Percentiles rank a stretch among this genome's conserved stretches.
phyloP scores from a whole-genome alignment of 2,797 vertebrate species.

The Pagetopsis macropterus region DNA sequence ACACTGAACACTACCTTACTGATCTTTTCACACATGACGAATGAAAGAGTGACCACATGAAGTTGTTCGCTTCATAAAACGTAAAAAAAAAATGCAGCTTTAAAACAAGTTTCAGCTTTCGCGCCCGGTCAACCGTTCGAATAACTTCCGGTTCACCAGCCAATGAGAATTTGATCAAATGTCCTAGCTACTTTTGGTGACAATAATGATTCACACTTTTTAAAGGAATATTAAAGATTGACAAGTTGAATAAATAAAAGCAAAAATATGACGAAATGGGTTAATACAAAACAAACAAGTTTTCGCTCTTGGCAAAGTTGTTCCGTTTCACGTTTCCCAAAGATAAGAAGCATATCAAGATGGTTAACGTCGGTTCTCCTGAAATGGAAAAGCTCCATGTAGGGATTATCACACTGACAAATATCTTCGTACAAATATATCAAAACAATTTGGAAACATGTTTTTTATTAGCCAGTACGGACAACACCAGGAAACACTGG shows the following conservation, averaged over 20 bases:
- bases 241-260: fast-evolving
- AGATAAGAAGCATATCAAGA: slow-evolving; percentile 34
- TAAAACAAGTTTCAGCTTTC: background rate
- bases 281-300: background rate
- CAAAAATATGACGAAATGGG: fast-evolving
- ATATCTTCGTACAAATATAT: no score
- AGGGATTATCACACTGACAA: background rate
- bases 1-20: slow-evolving; percentile 65
- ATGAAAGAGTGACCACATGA: background rate
- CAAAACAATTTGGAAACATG: no score
- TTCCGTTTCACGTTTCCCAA: slow-evolving; percentile 41
- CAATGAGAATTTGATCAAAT: slow-evolving; percentile 30
- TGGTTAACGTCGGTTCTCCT: background rate
- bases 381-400: background rate
- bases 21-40: slow-evolving; percentile 79
- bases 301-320: fast-evolving
- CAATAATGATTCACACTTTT: background rate
- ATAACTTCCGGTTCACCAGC: slow-evolving; percentile 60
- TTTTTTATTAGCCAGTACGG: no score
- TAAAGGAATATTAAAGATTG: background rate
- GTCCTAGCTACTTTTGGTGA: fast-evolving
- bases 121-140: slow-evolving; percentile 30
- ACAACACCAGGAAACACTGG: no score
- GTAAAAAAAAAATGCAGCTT: background rate
- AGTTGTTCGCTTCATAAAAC: background rate